These are phyloP conservation scores for Oxygymnocypris stewartii DNA, from an alignment of 2,113 vertebrate genomes.

Conservation along the genomic window DNA sequence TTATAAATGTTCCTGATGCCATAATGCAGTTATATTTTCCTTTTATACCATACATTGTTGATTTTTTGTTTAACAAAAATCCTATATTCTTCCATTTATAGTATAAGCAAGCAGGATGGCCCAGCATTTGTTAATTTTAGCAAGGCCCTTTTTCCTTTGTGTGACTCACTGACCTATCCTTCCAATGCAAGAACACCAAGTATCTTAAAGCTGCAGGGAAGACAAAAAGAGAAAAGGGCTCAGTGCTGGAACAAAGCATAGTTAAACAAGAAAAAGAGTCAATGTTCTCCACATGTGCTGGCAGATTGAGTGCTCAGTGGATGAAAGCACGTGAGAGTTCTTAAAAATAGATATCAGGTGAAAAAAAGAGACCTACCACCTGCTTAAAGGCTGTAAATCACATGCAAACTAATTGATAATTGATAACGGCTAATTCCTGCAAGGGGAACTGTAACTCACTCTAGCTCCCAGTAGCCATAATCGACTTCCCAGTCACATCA, in stretches of 20 bases:
- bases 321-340: slow-evolving; percentile 40
- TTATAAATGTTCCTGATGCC: neutral
- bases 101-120: neutral
- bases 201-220: slow-evolving; percentile 28
- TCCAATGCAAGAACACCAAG: slow-evolving; percentile 36
- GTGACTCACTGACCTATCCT: slow-evolving; percentile 43
- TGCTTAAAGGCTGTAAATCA: slow-evolving; percentile 64
- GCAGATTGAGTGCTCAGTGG: slow-evolving; percentile 37
- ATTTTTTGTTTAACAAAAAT: neutral
- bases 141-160: slow-evolving; percentile 17
- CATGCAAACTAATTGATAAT: slow-evolving; percentile 63
- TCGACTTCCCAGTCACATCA: slow-evolving; percentile 44
- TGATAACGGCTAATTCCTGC: slow-evolving; percentile 69
- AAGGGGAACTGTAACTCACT: slow-evolving; percentile 60
- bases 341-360: slow-evolving; percentile 50
- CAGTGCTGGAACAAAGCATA: slow-evolving; percentile 39
- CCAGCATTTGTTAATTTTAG: slow-evolving; percentile 33
- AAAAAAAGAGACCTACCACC: slow-evolving; percentile 32
- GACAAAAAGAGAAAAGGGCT: slow-evolving; percentile 40
- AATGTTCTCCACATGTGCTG: slow-evolving; percentile 49
- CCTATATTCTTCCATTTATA: slow-evolving; percentile 14
- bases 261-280: slow-evolving; percentile 45
- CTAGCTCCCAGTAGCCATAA: slow-evolving; percentile 54
- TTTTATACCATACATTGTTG: neutral
- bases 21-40: neutral